Evolutionary conservation across 2,888 invertebrate genomes (phyloP), one percentile per base, ranked within the genome.

Genomic region (Panopea generosa): DNA sequence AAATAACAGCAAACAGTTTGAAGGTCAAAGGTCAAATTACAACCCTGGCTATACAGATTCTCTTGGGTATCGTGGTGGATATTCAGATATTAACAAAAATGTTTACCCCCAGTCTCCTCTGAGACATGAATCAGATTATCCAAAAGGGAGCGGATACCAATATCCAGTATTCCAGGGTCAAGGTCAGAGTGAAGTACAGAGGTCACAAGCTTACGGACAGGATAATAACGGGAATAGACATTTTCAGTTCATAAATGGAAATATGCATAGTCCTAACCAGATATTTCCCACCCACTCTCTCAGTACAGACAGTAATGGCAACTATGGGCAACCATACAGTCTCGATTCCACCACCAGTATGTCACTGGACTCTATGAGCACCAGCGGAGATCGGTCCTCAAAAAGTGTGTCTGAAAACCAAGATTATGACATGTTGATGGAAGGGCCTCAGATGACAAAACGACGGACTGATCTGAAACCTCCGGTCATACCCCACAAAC

Each of bases 351-450:
- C 70, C 0, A 56, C 66, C 9, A 80, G 79, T 53, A 61, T 76
- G 72, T 80, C 79, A 4, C 40, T 80, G 1, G 79, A 80, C 43
- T 80, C 79, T 18, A 69, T 80, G 61, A 75, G 79, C 33, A 78
- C 74, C 16, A 80, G 76, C 27, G 69, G 69, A 20, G 70, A 70
- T 40, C 53, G 76, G 18, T 74, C 74, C 49, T 76, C 79, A 4
- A 80, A 72, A 55, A 80, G 72, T 62, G 50, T 65, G 6, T 72
- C 75, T 9, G 79, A 80, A 33, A 66, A 38, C 6, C 55, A 60
- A 16, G 79, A 80, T 47, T 80, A 72, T 70, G 79, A 80, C 45
- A 60, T 59, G 49, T 3, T 66, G 16, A 14, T 68, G 22, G 75
- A 79, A 7, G 22, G 52, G 18, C 50, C 55, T 11, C 56, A 56